Conservation (phyloP, 2,888 invertebrate genomes). For the Andrena dorsata region DNA sequence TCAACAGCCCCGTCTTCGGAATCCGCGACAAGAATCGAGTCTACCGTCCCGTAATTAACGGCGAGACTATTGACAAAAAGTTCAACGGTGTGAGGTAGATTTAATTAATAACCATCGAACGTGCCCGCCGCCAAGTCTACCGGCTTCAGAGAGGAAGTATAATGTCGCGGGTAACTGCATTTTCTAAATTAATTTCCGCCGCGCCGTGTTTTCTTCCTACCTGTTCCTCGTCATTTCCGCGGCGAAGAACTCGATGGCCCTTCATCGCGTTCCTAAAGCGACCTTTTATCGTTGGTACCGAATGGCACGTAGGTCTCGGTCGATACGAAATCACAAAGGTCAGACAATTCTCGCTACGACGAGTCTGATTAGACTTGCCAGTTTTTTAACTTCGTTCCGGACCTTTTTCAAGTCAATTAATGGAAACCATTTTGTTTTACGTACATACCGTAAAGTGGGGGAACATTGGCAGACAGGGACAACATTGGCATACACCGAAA, state of each 20-base stretch:
- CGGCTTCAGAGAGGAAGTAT: constrained; percentile 4
- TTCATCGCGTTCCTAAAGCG: constrained; percentile 33
- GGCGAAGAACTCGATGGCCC: constrained; percentile 49
- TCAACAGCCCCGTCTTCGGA: constrained; percentile 3
- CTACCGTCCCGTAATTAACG: constrained; percentile 35
- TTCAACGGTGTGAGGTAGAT: constrained; percentile 32
- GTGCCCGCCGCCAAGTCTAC: constrained; percentile 9
- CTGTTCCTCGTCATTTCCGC: constrained; percentile 34
- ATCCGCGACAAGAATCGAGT: constrained; percentile 6
- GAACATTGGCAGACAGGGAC: too few relatives aligned
- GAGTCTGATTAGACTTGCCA: not conserved
- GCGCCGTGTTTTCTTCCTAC: constrained; percentile 23
- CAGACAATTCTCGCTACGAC: constrained; percentile 33
- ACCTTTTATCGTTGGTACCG: constrained; percentile 50
- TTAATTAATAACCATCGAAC: constrained; percentile 56
- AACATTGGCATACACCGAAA: too few relatives aligned
- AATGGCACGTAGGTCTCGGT: constrained; percentile 57
- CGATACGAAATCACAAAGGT: constrained; percentile 65
- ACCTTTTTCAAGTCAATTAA: too few relatives aligned
- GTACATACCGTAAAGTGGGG: too few relatives aligned
- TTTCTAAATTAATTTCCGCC: constrained; percentile 54
- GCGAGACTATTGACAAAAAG: constrained; percentile 44
- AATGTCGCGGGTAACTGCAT: constrained; percentile 30
- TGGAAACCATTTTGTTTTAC: not conserved
- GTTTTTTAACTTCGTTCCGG: not conserved